Percentiles rank a stretch among this genome's conserved stretches.
phyloP scores from a whole-genome alignment of 1,140 invertebrate genomes.

The Papilio helenus region DNA sequence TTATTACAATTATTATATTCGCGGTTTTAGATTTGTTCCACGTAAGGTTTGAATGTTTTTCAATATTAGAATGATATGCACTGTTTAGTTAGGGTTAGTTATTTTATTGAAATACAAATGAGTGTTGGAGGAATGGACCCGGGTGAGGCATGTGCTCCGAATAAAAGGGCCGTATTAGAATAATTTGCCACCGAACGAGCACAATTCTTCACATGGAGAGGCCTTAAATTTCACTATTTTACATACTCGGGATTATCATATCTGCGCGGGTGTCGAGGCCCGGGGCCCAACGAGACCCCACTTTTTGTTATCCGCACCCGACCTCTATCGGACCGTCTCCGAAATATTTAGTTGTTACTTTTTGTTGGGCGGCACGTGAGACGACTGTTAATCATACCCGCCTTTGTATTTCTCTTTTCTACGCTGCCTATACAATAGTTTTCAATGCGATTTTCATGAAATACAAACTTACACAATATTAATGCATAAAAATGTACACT shows the following conservation, averaged over 20 bases:
- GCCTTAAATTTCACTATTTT: conserved; percentile 83
- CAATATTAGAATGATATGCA: conserved; percentile 63
- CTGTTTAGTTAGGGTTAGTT: conserved; percentile 81
- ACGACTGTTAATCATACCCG: conserved; percentile 67
- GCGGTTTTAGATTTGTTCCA: conserved; percentile 2
- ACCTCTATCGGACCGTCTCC: conserved; percentile 75
- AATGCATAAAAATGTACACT: neutral
- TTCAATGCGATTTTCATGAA: conserved; percentile 35
- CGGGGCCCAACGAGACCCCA: conserved; percentile 57
- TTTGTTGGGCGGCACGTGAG: conserved; percentile 78
- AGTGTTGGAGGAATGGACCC: conserved; percentile 69
- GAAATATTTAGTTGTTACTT: conserved; percentile 82
- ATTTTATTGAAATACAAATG: conserved; percentile 82
- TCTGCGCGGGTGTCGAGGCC: conserved; percentile 70
- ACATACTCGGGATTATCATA: conserved; percentile 82
- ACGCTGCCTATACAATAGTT: conserved; percentile 33
- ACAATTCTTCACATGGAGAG: conserved; percentile 82
- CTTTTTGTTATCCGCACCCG: conserved; percentile 78
- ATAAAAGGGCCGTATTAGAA: conserved; percentile 81
- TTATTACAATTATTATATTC: conserved; percentile 5
- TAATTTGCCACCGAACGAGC: conserved; percentile 77
- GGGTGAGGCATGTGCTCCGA: conserved; percentile 71
- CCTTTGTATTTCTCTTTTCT: conserved; percentile 53
- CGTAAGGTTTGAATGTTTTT: conserved; percentile 35
- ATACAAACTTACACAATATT: neutral